A percentile compares a stretch with the other conserved stretches of the same genome.
These are phyloP conservation scores for Platycheirus albimanus DNA, from an alignment of 2,888 invertebrate genomes.

Conservation along the genomic window DNA sequence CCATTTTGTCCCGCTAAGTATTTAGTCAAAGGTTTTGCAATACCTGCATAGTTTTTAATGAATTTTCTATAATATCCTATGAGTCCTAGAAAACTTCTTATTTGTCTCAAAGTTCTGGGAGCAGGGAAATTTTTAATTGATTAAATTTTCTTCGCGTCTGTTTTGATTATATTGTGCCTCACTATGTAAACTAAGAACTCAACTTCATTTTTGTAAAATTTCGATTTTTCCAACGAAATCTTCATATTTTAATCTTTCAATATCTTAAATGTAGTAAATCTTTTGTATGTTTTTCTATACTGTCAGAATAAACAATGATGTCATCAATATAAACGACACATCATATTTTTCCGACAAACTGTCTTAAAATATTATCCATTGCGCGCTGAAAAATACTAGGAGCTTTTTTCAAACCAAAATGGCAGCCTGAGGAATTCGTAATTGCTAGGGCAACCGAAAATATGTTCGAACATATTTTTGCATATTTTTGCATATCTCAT, in stretches of 20 bases:
- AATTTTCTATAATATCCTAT: too few relatives aligned
- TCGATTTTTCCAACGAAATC: constrained; percentile 73
- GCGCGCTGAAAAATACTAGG: too few relatives aligned
- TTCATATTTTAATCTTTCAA: constrained; percentile 65
- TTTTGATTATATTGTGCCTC: constrained; percentile 49
- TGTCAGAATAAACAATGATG: too few relatives aligned
- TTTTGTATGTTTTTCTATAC: constrained; percentile 45
- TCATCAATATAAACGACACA: too few relatives aligned
- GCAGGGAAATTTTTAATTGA: constrained; percentile 64
- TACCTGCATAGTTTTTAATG: constrained; percentile 62
- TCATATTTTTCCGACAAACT: too few relatives aligned
- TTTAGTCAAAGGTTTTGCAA: constrained; percentile 67
- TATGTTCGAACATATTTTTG: too few relatives aligned
- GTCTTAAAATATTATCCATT: too few relatives aligned
- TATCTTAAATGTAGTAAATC: constrained; percentile 54
- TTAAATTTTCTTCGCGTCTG: constrained; percentile 63
- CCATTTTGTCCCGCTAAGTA: constrained; percentile 61
- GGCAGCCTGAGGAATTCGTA: too few relatives aligned
- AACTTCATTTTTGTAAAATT: constrained; percentile 62
- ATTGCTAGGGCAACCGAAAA: too few relatives aligned
- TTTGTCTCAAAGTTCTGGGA: constrained; percentile 68
- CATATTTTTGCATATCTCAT: too few relatives aligned
- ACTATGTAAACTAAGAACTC: constrained; percentile 59
- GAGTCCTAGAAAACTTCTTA: constrained; percentile 68
- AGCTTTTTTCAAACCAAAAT: too few relatives aligned